phyloP scores from a whole-genome alignment of 2,113 vertebrate species.

The Mesoclemmys tuberculata region DNA sequence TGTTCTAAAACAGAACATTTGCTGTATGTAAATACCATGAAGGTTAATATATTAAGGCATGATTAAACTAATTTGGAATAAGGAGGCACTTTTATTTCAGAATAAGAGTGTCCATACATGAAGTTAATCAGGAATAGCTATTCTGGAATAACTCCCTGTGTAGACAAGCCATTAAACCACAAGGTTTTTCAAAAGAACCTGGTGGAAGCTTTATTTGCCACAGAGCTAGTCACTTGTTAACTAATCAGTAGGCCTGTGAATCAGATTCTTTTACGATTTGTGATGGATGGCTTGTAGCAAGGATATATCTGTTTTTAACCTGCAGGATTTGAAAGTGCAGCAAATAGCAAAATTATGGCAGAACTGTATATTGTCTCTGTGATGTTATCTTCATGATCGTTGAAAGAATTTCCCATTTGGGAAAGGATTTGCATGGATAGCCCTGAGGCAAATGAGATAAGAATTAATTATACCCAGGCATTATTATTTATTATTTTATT shows the following conservation, averaged over 20 bases:
- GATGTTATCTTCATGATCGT: neutral
- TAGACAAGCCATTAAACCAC: neutral
- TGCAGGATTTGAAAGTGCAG: accelerated
- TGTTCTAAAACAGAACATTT: neutral
- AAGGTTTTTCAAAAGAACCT: neutral
- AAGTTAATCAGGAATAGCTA: neutral
- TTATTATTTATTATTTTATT: accelerated
- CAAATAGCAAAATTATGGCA: accelerated
- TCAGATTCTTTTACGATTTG: neutral
- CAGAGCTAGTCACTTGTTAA: neutral
- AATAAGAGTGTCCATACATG: neutral
- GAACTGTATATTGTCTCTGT: accelerated
- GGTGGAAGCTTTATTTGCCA: accelerated
- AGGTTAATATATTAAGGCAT: neutral
- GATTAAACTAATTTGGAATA: neutral
- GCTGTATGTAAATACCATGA: neutral
- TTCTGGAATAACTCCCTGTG: neutral
- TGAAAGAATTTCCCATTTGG: neutral
- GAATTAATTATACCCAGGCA: neutral
- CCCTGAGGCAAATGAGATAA: neutral
- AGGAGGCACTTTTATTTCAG: neutral
- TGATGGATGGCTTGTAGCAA: neutral
- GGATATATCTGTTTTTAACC: neutral
- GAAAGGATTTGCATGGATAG: neutral
- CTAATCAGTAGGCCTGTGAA: neutral